Evolutionary conservation across 2,888 invertebrate genomes (phyloP).

Genomic region (Eledona agricola): DNA sequence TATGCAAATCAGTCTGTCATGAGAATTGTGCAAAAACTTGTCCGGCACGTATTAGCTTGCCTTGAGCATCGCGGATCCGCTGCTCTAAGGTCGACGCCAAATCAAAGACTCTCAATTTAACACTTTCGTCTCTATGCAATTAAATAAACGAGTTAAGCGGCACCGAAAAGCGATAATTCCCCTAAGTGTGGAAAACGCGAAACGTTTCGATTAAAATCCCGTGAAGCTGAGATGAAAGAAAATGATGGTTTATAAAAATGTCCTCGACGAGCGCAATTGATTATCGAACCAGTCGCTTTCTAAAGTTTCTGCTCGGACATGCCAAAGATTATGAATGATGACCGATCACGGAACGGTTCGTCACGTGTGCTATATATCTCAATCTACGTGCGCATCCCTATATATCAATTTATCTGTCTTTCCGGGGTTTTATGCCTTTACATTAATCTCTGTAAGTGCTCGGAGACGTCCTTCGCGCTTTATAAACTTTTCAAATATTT

Average conservation of each 20-base stretch:
- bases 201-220: no score
- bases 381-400: slow-evolving; percentile 57
- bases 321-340: slow-evolving; percentile 58
- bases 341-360: slow-evolving; percentile 51
- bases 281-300: slow-evolving; percentile 47
- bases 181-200: no score
- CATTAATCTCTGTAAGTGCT: slow-evolving; percentile 60
- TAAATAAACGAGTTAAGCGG: no score
- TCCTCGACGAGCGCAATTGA: slow-evolving; percentile 38
- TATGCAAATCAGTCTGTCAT: no score
- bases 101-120: no score
- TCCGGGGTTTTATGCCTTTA: slow-evolving; percentile 53
- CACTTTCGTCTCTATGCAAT: no score
- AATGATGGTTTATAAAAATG: slow-evolving; percentile 25
- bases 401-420: slow-evolving; percentile 61
- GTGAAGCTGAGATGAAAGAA: no score
- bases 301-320: slow-evolving; percentile 49
- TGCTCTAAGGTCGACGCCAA: no score
- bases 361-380: slow-evolving; percentile 58
- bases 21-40: no score
- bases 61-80: no score
- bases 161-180: no score
- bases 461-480: slow-evolving; percentile 53
- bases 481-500: slow-evolving; percentile 53
- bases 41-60: no score